Percentiles rank a stretch among this genome's conserved stretches.
phyloP scores from a whole-genome alignment of 1,140 invertebrate genomes.

The Drosophila virilis region DNA sequence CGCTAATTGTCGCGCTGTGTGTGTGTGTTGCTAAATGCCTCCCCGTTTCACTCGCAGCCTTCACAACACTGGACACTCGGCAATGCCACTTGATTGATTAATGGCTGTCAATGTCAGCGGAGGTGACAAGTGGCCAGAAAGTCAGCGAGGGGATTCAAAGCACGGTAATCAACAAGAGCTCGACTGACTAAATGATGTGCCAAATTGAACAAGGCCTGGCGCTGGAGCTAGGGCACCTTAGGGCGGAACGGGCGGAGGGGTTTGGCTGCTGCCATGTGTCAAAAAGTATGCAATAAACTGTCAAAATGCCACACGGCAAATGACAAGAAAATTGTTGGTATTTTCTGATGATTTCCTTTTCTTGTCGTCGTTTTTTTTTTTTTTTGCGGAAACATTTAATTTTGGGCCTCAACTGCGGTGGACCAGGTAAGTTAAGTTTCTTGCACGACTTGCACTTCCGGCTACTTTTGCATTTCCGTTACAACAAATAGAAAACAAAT shows the following conservation, averaged over 20 bases:
- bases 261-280: constrained; percentile 31
- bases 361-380: constrained; percentile 1
- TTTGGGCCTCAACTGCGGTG: constrained; percentile 45
- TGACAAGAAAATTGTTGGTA: constrained; percentile 65
- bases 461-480: constrained; percentile 77
- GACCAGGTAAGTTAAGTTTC: constrained; percentile 47
- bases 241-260: not conserved
- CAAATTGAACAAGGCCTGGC: constrained; percentile 57
- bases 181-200: constrained; percentile 70
- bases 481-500: not conserved
- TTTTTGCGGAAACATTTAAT: constrained; percentile 69
- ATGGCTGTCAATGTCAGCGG: constrained; percentile 68
- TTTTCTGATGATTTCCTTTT: constrained; percentile 4
- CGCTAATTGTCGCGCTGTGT: constrained; percentile 58
- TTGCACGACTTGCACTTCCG: constrained; percentile 76
- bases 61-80: constrained; percentile 16
- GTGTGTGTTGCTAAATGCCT: constrained; percentile 29
- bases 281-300: constrained; percentile 72
- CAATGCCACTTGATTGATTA: constrained; percentile 71
- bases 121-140: constrained; percentile 75
- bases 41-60: not conserved
- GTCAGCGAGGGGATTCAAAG: constrained; percentile 47
- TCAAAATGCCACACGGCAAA: constrained; percentile 70
- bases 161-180: constrained; percentile 21
- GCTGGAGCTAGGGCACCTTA: not conserved